A percentile compares a stretch with the other conserved stretches of the same genome.
Evolutionary conservation across 1,140 invertebrate genomes (phyloP).

Genomic region (Bathynomus jamesi): DNA sequence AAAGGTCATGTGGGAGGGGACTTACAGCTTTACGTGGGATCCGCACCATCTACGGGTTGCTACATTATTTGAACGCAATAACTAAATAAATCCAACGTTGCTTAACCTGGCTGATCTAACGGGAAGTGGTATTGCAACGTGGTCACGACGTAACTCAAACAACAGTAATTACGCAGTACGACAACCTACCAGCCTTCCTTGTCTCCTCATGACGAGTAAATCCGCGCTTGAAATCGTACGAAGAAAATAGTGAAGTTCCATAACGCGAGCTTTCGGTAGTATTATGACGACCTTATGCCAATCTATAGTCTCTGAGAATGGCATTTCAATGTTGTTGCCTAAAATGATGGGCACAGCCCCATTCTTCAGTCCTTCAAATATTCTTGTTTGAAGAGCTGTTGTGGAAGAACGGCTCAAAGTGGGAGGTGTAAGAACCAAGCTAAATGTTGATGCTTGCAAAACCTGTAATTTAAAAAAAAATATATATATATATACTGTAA

Average conservation of each 20-base stretch:
- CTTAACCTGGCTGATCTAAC: too few species aligned
- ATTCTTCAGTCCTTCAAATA: slow-evolving; percentile 77
- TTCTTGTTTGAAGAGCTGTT: slow-evolving; percentile 51
- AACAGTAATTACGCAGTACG: too few species aligned
- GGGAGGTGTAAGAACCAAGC: slow-evolving; percentile 68
- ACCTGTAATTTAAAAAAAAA: slow-evolving; percentile 35
- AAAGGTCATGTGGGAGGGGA: too few species aligned
- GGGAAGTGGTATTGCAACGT: too few species aligned
- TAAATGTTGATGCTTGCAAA: slow-evolving; percentile 79
- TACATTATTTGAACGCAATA: too few species aligned
- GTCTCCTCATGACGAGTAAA: slow-evolving; percentile 70
- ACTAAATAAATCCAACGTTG: too few species aligned
- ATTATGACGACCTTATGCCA: slow-evolving; percentile 13
- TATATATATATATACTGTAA: too few species aligned
- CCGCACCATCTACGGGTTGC: too few species aligned
- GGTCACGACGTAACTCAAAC: too few species aligned
- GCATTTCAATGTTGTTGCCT: slow-evolving; percentile 50
- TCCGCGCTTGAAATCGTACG: slow-evolving; percentile 79
- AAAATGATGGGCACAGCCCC: slow-evolving; percentile 88
- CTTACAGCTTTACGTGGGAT: too few species aligned
- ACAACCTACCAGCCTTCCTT: slow-evolving; percentile 78
- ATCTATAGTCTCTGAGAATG: background rate
- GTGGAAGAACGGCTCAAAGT: slow-evolving; percentile 63
- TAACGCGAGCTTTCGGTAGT: slow-evolving; percentile 69
- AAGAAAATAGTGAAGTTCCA: slow-evolving; percentile 88